Evolutionary conservation across 2,113 vertebrate genomes (phyloP), one percentile per base, ranked within the genome.

Genomic region (Tachycineta bicolor): DNA sequence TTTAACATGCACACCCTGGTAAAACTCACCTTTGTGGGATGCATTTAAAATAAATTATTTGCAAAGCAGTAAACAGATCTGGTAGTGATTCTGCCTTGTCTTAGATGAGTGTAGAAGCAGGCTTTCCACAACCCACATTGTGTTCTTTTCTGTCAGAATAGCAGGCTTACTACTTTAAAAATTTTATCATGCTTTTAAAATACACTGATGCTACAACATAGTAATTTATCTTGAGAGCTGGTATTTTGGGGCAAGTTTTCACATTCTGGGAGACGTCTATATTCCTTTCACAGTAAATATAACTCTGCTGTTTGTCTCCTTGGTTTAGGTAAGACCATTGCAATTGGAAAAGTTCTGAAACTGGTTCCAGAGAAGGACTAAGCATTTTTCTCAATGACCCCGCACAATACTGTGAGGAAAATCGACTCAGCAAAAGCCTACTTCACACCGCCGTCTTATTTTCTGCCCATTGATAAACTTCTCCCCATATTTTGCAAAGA

Each of bases 281-380:
- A 1, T 74, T 65, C 37, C 69, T 26, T 46, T 56, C 43, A 16
- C 34, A 44, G 9, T 76, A 6, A 64, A n/a, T 39, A n/a, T 95
- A 94, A 97, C 59, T 37, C 25, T 29, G 1, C 26, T 74, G 18
- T 96, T 85, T 96, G 47, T 97, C 16, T 94, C 29, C 87, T 93
- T 87, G 88, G 44, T 96, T 94, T 97, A 99, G 99, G 99, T 92
- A 99, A 99, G 98, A 99, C 99, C 90, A 99, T 99, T 97, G 99
- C 99, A 97, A 99, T 99, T 96, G 99, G 99, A 97, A 99, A 99
- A 98, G 99, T 99, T 98, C 98, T 99, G 98, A 99, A 99, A 98
- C 98, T 99, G 98, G 99, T 99, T 98, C 99, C 99, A 95, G 99
- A 99, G 97, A 99, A 99, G 98, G 99, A 99, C 98, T 99, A 99